Conservation (phyloP, 92 coral and sea anemone species). For the Epizoanthus ramosus region DNA sequence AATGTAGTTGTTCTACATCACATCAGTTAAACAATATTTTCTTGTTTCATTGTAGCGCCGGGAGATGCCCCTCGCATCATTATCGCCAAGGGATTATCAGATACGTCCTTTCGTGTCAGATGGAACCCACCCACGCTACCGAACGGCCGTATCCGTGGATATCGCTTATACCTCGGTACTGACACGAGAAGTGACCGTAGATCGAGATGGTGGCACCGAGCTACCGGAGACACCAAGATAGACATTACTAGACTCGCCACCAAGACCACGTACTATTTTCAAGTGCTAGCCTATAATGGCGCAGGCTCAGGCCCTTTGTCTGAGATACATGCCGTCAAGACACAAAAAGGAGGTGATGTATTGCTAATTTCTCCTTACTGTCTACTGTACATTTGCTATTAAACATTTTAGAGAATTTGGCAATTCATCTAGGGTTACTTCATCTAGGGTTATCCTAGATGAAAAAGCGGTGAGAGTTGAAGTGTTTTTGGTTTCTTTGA, state of each 20-base stretch:
- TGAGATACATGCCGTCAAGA: constrained; percentile 74
- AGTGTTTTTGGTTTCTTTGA: too few species aligned
- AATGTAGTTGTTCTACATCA: background rate
- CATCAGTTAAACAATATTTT: background rate
- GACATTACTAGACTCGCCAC: constrained; percentile 50
- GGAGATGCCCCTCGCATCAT: constrained; percentile 78
- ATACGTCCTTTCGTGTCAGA: constrained; percentile 71
- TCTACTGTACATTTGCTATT: too few species aligned
- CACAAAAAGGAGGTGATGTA: constrained; percentile 82
- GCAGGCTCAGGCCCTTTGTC: constrained; percentile 83
- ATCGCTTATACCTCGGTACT: constrained; percentile 72
- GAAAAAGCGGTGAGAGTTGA: too few species aligned
- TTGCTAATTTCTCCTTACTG: background rate
- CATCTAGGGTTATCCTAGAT: too few species aligned
- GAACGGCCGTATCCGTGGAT: constrained; percentile 74
- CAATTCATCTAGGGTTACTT: too few species aligned
- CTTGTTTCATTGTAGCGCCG: constrained; percentile 65
- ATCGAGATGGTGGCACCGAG: constrained; percentile 60
- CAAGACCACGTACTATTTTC: constrained; percentile 71
- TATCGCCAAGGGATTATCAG: constrained; percentile 69
- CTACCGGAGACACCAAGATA: constrained; percentile 63
- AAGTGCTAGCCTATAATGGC: constrained; percentile 63
- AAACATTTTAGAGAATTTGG: too few species aligned
- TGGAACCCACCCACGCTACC: constrained; percentile 90
- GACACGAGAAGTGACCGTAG: constrained; percentile 53